These are phyloP conservation scores for Rugalucina vietnamica DNA, from an alignment of 2,888 invertebrate species.

Conservation along the genomic window DNA sequence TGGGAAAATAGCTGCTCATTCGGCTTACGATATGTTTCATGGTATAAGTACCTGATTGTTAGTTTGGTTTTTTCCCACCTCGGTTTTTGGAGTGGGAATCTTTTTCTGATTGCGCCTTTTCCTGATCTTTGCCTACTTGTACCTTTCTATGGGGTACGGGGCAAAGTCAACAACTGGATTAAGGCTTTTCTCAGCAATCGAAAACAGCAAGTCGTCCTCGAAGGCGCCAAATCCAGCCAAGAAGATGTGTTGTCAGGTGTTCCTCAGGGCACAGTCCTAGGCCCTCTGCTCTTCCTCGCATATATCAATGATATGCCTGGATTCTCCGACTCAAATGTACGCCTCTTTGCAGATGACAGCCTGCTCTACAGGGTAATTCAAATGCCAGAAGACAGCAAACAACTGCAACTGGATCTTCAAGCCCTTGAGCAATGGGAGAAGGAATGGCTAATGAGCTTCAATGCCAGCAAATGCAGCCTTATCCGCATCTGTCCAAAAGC, in stretches of 20 bases:
- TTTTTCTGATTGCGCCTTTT: too few species aligned
- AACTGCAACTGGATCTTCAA: not conserved
- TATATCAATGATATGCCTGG: not conserved
- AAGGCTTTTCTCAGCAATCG: not conserved
- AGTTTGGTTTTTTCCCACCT: too few species aligned
- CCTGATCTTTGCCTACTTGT: too few species aligned
- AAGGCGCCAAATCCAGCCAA: not conserved
- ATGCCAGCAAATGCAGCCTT: not conserved
- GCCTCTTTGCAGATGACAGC: constrained; percentile 1
- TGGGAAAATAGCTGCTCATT: too few species aligned
- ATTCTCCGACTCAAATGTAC: not conserved
- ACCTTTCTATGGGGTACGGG: not conserved
- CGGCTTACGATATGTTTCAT: too few species aligned
- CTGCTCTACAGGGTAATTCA: not conserved
- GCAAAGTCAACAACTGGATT: not conserved
- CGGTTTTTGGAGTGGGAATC: too few species aligned
- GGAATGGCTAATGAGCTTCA: not conserved
- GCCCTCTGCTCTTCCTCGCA: not conserved
- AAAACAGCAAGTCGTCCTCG: not conserved
- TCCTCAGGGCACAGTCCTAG: not conserved
- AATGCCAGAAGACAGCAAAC: not conserved
- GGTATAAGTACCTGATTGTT: too few species aligned
- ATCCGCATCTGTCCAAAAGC: not conserved
- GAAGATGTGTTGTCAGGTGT: constrained; percentile 1
- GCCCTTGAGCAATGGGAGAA: not conserved